A percentile compares a stretch with the other conserved stretches of the same genome.
These are phyloP conservation scores for Ceyx melanurus DNA, from an alignment of 2,113 vertebrate genomes.

Conservation along the genomic window DNA sequence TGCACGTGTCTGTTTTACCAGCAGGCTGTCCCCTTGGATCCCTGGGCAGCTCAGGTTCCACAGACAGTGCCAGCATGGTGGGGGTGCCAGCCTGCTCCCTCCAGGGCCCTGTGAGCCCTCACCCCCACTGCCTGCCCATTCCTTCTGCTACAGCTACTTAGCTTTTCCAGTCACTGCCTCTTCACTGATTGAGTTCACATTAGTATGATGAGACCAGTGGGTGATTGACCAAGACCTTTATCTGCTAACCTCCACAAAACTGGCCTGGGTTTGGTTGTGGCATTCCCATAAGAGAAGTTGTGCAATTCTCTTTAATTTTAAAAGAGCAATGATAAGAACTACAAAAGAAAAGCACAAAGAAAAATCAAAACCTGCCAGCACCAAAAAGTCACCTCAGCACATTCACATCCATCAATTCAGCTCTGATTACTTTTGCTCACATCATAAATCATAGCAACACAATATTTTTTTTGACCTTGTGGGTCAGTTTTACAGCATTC, in stretches of 20 bases:
- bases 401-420: conserved; percentile 35
- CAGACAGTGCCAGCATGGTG: accelerated
- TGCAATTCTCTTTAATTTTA: background rate
- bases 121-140: background rate
- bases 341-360: conserved; percentile 14
- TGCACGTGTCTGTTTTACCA: background rate
- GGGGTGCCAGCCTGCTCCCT: background rate
- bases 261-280: background rate
- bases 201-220: background rate
- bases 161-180: background rate
- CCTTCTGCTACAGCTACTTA: background rate
- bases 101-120: background rate
- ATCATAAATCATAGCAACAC: conserved; percentile 9
- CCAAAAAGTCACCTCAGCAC: background rate
- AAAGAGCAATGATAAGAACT: background rate
- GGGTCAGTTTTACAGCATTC: background rate
- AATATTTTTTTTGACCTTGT: conserved; percentile 7
- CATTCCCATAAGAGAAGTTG: background rate
- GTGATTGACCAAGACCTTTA: background rate
- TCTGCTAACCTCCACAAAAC: background rate
- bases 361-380: conserved; percentile 14
- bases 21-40: accelerated
- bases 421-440: background rate
- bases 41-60: background rate
- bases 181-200: background rate